Percentiles rank a stretch among this genome's conserved stretches.
Conservation (phyloP, 2,113 vertebrate genomes). For the Dissostichus mawsoni region DNA sequence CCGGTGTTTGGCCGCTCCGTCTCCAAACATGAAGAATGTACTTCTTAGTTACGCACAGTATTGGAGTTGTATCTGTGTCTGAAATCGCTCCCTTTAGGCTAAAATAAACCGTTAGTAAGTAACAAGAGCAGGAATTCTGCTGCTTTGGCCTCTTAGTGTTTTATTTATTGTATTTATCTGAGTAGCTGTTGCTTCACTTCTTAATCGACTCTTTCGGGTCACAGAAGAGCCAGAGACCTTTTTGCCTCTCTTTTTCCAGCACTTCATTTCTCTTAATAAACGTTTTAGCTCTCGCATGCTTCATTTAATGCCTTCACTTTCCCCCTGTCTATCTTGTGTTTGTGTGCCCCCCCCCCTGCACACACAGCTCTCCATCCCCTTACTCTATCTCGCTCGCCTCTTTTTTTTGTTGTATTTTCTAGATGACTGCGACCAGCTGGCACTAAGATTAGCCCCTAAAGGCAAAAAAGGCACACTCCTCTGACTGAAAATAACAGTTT, state of each 20-base stretch:
- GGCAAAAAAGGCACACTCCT: conserved; percentile 49
- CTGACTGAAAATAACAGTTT: conserved; percentile 77
- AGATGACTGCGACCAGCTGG: conserved; percentile 79
- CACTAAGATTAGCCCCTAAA: conserved; percentile 71
- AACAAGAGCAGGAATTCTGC: conserved; percentile 62
- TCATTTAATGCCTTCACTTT: conserved; percentile 39
- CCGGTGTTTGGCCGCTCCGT: conserved; percentile 34
- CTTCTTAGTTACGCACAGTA: conserved; percentile 52
- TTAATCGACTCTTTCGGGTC: conserved; percentile 63
- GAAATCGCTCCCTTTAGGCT: conserved; percentile 62
- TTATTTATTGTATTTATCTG: conserved; percentile 78
- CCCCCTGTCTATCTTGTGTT: conserved; percentile 37
- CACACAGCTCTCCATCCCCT: conserved; percentile 26
- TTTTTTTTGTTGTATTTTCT: conserved; percentile 50
- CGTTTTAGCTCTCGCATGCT: conserved; percentile 14
- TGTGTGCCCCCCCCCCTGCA: not conserved
- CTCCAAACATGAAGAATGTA: conserved; percentile 58
- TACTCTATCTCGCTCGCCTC: conserved; percentile 10
- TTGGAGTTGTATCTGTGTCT: conserved; percentile 50
- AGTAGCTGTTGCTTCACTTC: conserved; percentile 71
- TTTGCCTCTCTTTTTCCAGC: conserved; percentile 54
- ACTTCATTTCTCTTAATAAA: conserved; percentile 66
- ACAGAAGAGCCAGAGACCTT: conserved; percentile 64
- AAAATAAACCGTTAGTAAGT: conserved; percentile 62
- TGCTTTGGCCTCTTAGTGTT: conserved; percentile 56